Percentiles rank a stretch among this genome's conserved stretches.
Evolutionary conservation across 2,797 vertebrate genomes (phyloP).

Genomic region (Micropoecilia bifurca): DNA sequence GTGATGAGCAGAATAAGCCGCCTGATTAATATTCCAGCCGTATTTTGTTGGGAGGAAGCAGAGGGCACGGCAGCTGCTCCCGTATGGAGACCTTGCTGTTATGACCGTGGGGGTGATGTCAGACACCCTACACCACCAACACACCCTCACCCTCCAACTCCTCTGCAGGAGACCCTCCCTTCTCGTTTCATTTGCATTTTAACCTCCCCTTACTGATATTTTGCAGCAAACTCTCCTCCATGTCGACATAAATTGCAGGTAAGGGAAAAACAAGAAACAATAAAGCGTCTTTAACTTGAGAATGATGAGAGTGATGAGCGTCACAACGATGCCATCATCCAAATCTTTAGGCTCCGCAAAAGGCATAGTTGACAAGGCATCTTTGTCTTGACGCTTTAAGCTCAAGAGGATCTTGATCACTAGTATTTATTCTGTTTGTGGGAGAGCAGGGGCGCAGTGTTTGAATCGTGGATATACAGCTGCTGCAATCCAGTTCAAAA

Average conservation of each 20-base stretch:
- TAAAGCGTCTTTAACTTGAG: slow-evolving; percentile 4
- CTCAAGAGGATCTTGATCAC: background rate
- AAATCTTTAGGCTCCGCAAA: background rate
- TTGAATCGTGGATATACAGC: background rate
- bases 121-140: slow-evolving; percentile 48
- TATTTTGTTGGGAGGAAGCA: slow-evolving; percentile 73
- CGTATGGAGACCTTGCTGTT: slow-evolving; percentile 77
- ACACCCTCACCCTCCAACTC: slow-evolving; percentile 6
- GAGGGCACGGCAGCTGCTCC: slow-evolving; percentile 78
- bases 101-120: slow-evolving; percentile 69
- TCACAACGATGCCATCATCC: background rate
- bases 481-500: background rate
- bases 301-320: background rate
- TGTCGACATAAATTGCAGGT: slow-evolving; percentile 7
- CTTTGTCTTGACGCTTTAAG: background rate
- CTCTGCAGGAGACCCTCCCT: slow-evolving; percentile 7
- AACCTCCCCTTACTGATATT: slow-evolving; percentile 29
- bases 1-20: slow-evolving; percentile 68
- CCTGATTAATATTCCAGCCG: slow-evolving; percentile 80
- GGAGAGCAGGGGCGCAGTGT: background rate
- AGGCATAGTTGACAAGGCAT: background rate
- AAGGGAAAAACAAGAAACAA: slow-evolving; percentile 1
- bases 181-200: slow-evolving; percentile 47
- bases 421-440: background rate
- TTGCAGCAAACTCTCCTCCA: slow-evolving; percentile 1